A percentile compares a stretch with the other conserved stretches of the same genome.
Conservation (phyloP, 2,888 invertebrate genomes). For the Callosobruchus maculatus region DNA sequence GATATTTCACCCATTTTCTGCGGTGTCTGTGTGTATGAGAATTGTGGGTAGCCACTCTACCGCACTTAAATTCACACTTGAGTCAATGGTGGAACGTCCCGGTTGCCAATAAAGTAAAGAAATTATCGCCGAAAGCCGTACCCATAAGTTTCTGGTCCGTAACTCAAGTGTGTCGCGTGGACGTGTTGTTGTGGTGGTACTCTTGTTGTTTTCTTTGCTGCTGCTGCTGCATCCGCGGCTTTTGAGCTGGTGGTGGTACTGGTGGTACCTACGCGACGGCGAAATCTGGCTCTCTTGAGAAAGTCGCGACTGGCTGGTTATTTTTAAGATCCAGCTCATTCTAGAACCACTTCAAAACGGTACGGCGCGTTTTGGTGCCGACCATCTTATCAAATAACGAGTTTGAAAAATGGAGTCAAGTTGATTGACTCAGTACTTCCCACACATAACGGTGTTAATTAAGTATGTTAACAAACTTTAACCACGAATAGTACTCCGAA, state of each 20-base stretch:
- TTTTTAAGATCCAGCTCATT: not conserved
- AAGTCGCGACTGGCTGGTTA: not conserved
- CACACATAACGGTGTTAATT: too few species aligned
- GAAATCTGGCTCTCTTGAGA: not conserved
- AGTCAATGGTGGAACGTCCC: constrained; percentile 4
- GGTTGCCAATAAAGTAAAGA: constrained; percentile 27
- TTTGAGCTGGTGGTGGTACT: not conserved
- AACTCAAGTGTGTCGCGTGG: constrained; percentile 24
- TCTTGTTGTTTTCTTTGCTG: not conserved
- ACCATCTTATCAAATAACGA: not conserved
- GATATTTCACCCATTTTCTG: not conserved
- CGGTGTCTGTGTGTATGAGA: not conserved
- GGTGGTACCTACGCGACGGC: not conserved
- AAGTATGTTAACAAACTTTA: too few species aligned
- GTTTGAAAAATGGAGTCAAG: not conserved
- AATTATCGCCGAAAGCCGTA: constrained; percentile 25
- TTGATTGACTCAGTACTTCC: too few species aligned
- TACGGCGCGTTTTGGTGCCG: not conserved
- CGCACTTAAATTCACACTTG: not conserved
- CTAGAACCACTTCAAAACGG: not conserved
- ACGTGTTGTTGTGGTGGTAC: not conserved
- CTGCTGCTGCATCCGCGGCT: too few species aligned
- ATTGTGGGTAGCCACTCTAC: not conserved
- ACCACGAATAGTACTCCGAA: too few species aligned
- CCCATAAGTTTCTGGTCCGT: constrained; percentile 25